Conservation (phyloP, 2,797 vertebrate genomes). For the Vipera latastei region DNA sequence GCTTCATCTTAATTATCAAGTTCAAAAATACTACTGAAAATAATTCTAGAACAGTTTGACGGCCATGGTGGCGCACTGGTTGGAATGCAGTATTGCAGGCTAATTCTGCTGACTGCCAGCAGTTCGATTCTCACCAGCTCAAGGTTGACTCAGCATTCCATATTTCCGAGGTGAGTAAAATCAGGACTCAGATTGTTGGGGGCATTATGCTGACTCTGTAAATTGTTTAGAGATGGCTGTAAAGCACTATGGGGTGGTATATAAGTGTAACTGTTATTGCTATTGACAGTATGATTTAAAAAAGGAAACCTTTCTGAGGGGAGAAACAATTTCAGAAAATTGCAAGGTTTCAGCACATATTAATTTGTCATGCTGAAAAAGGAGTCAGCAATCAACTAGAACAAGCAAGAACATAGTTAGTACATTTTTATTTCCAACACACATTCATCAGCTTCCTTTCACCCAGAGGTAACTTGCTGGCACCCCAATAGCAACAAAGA, state of each 20-base stretch:
- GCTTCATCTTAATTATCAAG: neutral
- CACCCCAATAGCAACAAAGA: neutral
- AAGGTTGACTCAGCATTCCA: neutral
- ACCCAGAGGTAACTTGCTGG: neutral
- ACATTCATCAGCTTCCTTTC: neutral
- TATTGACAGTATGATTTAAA: neutral
- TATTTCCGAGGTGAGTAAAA: neutral
- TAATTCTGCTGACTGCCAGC: neutral
- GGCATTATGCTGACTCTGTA: neutral
- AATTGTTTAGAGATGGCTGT: neutral
- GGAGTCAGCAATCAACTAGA: neutral
- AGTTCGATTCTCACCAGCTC: neutral
- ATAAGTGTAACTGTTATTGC: neutral
- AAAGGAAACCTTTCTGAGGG: neutral
- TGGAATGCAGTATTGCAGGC: neutral
- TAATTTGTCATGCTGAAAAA: neutral
- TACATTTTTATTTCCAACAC: neutral
- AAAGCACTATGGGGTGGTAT: neutral
- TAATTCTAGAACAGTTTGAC: neutral
- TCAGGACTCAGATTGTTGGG: neutral
- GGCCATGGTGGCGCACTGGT: neutral
- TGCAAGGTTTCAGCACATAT: neutral
- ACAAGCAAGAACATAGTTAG: neutral
- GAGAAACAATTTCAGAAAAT: neutral
- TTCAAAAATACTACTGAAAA: neutral